These are phyloP conservation scores for Drosophila mayri DNA, from an alignment of 1,140 invertebrate species.

Conservation along the genomic window DNA sequence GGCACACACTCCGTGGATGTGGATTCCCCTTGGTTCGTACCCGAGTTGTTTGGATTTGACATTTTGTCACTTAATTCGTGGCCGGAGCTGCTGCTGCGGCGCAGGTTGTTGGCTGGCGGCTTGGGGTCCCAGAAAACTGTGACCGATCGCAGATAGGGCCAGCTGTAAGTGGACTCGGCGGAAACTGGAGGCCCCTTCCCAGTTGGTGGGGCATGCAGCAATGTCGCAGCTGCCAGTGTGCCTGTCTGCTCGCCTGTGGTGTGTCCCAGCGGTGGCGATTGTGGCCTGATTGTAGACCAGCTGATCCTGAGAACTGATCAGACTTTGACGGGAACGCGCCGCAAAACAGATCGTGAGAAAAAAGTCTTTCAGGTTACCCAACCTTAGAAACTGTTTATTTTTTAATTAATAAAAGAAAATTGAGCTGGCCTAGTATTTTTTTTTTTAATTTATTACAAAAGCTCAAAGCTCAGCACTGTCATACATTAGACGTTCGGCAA, in stretches of 20 bases:
- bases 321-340: conserved; percentile 48
- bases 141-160: conserved; percentile 70
- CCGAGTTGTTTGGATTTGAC: conserved; percentile 69
- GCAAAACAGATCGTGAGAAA: conserved; percentile 68
- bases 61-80: conserved; percentile 84
- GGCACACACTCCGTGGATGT: conserved; percentile 3
- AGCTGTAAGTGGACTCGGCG: conserved; percentile 76
- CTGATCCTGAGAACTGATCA: conserved; percentile 58
- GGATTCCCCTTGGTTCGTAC: conserved; percentile 3
- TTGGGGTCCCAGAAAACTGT: conserved; percentile 32
- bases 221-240: conserved; percentile 43
- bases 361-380: background rate
- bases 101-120: conserved; percentile 38
- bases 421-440: too few relatives aligned
- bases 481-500: background rate
- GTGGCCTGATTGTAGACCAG: conserved; percentile 60
- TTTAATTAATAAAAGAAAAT: background rate
- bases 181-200: conserved; percentile 56
- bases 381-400: background rate
- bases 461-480: too few relatives aligned
- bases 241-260: conserved; percentile 24
- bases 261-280: conserved; percentile 58
- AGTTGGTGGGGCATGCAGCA: conserved; percentile 55
- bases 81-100: conserved; percentile 45
- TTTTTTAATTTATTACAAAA: too few relatives aligned